Conservation (phyloP, 2,113 vertebrate genomes). For the Epinephelus fuscoguttatus region DNA sequence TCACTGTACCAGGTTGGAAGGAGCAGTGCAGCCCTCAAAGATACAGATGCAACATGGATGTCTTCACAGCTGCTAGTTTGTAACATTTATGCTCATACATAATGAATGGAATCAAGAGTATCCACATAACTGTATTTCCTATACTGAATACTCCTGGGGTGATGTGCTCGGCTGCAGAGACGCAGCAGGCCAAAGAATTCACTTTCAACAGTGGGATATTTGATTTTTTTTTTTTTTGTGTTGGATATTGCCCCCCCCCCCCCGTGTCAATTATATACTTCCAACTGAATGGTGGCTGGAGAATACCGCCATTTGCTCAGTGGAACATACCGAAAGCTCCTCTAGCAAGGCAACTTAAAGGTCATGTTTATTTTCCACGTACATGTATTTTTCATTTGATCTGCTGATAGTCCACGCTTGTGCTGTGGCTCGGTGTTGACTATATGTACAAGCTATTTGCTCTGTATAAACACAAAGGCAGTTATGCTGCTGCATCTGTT, state of each 20-base stretch:
- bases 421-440: constrained; percentile 23
- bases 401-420: constrained; percentile 44
- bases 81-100: constrained; percentile 86
- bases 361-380: constrained; percentile 72
- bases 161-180: constrained; percentile 61
- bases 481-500: constrained; percentile 36
- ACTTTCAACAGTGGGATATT: constrained; percentile 67
- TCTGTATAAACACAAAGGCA: constrained; percentile 42
- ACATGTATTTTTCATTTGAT: constrained; percentile 74
- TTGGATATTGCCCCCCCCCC: constrained; percentile 29
- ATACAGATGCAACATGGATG: constrained; percentile 65
- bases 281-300: constrained; percentile 70
- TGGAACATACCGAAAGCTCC: constrained; percentile 62
- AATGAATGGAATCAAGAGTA: constrained; percentile 78
- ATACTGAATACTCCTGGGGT: constrained; percentile 73
- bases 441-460: constrained; percentile 37
- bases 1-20: constrained; percentile 52
- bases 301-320: constrained; percentile 71
- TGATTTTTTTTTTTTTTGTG: constrained; percentile 43
- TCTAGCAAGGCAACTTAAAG: constrained; percentile 66
- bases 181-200: constrained; percentile 61
- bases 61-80: constrained; percentile 77
- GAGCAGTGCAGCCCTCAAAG: constrained; percentile 55
- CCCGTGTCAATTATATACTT: constrained; percentile 71
- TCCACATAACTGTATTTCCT: constrained; percentile 75